Evolutionary conservation across 2,888 invertebrate genomes (phyloP).

Genomic region (Clistopyga incitator): DNA sequence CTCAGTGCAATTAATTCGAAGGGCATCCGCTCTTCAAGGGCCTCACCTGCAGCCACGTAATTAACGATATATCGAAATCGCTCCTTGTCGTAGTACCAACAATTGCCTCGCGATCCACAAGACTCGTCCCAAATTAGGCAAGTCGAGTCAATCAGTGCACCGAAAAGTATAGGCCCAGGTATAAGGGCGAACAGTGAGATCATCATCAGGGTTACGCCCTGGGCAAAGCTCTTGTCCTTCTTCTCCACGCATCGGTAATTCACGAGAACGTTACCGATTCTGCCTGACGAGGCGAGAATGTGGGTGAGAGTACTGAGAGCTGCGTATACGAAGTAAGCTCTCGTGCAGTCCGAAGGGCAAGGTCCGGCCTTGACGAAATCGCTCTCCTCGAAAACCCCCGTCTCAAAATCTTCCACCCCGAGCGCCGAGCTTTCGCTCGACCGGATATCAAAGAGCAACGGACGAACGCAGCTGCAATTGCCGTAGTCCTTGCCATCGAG

Average conservation of each 20-base stretch:
- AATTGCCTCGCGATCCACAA: slow-evolving; percentile 88
- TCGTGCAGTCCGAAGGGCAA: slow-evolving; percentile 79
- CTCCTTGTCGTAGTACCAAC: slow-evolving; percentile 88
- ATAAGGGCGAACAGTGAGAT: slow-evolving; percentile 88
- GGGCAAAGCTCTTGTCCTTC: slow-evolving; percentile 88
- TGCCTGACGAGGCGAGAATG: slow-evolving; percentile 88
- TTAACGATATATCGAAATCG: slow-evolving; percentile 87
- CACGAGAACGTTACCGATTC: slow-evolving; percentile 88
- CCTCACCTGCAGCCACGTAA: slow-evolving; percentile 85
- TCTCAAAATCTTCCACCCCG: background rate
- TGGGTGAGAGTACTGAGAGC: slow-evolving; percentile 86
- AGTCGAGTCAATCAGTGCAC: slow-evolving; percentile 88
- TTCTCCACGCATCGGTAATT: slow-evolving; percentile 88
- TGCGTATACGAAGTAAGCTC: slow-evolving; percentile 84
- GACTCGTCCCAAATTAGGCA: slow-evolving; percentile 89
- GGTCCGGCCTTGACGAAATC: slow-evolving; percentile 80
- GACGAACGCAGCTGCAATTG: slow-evolving; percentile 77
- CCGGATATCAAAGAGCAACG: background rate
- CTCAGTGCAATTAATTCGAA: background rate
- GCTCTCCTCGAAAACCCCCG: background rate
- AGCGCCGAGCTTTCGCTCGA: background rate
- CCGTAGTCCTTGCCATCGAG: slow-evolving; percentile 80
- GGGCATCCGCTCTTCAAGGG: background rate
- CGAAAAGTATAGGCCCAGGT: slow-evolving; percentile 89
- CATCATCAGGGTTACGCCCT: slow-evolving; percentile 87